These are phyloP conservation scores for Syrrhaptes paradoxus DNA, from an alignment of 2,113 vertebrate genomes.

Conservation along the genomic window DNA sequence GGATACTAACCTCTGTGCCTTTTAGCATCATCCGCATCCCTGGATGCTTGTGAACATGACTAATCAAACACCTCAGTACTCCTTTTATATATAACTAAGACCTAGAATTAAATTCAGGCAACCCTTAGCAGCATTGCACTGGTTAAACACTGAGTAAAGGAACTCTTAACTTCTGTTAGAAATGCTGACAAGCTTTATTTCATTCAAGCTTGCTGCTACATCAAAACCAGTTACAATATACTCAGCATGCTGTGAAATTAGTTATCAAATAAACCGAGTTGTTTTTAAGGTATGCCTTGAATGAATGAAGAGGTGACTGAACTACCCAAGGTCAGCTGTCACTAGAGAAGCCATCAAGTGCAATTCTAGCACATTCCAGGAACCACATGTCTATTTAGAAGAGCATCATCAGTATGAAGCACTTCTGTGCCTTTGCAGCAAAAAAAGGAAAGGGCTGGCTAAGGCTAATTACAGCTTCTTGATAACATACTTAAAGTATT, in stretches of 20 bases:
- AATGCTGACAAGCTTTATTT: neutral
- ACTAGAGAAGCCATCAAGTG: neutral
- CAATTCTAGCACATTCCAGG: neutral
- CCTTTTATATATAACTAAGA: neutral
- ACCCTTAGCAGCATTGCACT: neutral
- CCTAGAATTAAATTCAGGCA: neutral
- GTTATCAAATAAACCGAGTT: neutral
- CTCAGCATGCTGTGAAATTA: neutral
- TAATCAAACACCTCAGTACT: neutral
- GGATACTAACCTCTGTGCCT: neutral
- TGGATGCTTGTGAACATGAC: neutral
- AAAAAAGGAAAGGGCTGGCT: neutral
- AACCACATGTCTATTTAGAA: neutral
- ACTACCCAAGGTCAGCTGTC: neutral
- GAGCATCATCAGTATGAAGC: neutral
- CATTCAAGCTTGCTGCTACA: neutral
- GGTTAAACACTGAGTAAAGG: neutral
- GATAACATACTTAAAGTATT: neutral
- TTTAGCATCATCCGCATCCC: neutral
- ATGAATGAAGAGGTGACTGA: neutral
- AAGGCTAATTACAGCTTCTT: neutral
- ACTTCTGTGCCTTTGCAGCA: rapidly evolving
- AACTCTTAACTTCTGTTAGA: neutral
- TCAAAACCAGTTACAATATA: neutral
- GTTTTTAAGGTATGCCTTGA: neutral